phyloP scores from a whole-genome alignment of 2,888 invertebrate genomes.

The Macrosiphum euphorbiae region DNA sequence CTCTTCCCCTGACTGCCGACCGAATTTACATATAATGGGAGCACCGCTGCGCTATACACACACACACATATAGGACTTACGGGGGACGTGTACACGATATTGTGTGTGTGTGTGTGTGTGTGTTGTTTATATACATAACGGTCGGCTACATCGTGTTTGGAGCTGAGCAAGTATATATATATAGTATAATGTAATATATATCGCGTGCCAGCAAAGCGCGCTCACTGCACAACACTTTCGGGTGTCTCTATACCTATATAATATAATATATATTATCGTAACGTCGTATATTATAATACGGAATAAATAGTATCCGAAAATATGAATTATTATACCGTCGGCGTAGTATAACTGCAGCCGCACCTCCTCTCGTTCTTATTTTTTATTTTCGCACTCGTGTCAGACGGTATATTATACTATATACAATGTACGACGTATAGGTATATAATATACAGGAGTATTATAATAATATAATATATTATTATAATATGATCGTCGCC shows the following conservation, averaged over 20 bases:
- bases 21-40: slow-evolving; percentile 62
- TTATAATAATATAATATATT: background rate
- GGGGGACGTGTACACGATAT: background rate
- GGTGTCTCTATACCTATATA: background rate
- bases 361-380: background rate
- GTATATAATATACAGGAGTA: too few species aligned
- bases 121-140: background rate
- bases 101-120: background rate
- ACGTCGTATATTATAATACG: background rate
- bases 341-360: background rate
- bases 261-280: background rate
- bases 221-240: slow-evolving; percentile 40
- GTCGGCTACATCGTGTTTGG: background rate
- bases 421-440: too few species aligned
- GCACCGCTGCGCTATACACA: slow-evolving; percentile 36
- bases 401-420: background rate
- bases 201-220: slow-evolving; percentile 44
- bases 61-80: background rate
- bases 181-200: background rate
- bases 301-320: slow-evolving; percentile 21
- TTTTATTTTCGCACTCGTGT: slow-evolving; percentile 38
- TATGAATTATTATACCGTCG: slow-evolving; percentile 34
- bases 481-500: background rate
- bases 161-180: background rate
- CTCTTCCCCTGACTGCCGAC: slow-evolving; percentile 2